Conservation (phyloP, 1,140 invertebrate genomes). For the Saxidomus purpurata region DNA sequence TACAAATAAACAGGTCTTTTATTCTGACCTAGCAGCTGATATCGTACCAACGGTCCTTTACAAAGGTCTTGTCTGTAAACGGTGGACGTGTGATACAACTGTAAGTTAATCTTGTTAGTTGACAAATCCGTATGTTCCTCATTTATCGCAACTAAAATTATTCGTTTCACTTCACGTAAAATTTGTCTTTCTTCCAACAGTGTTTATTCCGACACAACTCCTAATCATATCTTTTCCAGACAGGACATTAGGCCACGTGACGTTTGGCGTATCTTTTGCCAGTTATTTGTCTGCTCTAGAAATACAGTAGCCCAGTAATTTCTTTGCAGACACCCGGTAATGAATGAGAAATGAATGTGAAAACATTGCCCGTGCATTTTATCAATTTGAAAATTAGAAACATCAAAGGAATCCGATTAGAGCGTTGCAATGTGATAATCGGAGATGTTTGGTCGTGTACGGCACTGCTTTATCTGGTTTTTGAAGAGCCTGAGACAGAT, state of each 20-base stretch:
- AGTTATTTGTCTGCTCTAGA: not conserved
- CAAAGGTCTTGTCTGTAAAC: no score
- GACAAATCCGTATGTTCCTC: no score
- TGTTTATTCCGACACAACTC: no score
- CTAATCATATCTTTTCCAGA: no score
- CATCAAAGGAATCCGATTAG: slow-evolving; percentile 12
- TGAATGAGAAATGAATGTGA: slow-evolving; percentile 27
- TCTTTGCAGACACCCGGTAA: not conserved
- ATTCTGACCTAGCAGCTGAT: no score
- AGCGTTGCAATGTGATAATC: slow-evolving; percentile 24
- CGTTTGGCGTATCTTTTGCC: not conserved
- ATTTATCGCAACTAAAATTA: no score
- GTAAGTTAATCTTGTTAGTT: no score
- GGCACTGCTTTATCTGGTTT: not conserved
- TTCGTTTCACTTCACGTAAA: no score
- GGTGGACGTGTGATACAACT: no score
- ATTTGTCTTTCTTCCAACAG: no score
- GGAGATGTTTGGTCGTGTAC: not conserved
- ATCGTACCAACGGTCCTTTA: no score
- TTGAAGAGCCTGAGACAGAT: not conserved
- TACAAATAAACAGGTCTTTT: no score
- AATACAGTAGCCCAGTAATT: not conserved
- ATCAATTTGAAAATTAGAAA: slow-evolving; percentile 37
- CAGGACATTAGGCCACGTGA: slow-evolving; percentile 19
- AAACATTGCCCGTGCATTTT: slow-evolving; percentile 17